Evolutionary conservation across 1,140 invertebrate genomes (phyloP), one percentile per base, ranked within the genome.

Genomic region (Scaptodrosophila lebanonensis): DNA sequence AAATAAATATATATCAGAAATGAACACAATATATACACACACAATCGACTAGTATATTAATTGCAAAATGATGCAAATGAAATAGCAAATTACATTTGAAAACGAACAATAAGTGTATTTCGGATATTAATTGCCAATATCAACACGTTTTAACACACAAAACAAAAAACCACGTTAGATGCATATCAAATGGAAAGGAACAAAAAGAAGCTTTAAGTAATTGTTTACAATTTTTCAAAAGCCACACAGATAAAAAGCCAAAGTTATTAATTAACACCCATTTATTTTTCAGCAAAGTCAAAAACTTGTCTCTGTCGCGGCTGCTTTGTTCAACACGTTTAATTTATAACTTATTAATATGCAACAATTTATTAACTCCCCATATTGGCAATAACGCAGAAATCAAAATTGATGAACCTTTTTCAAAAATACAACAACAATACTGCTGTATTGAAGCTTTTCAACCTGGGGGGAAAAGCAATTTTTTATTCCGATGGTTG

Each of bases 101-200:
- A 33, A 38, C 35, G 15, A 16, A 38, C 2, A 38, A 16, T 16
- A 38, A 38, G 17, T 13, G 17, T 16, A 57, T 53, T 72, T 56
- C 66, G 56, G 52, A 76, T 71, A 76, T 76, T 76, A 76, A 76
- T 76, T 76, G 72, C 52, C 72, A 63, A 66, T 66, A 76, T 76
- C 65, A 71, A 66, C 66, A 72, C 53, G 33, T 39, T 25, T 77
- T 71, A 67, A 49, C 70, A 76, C 66, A 76, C 71, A 75, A 64
- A n/a, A n/a, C n/a, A n/a, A n/a, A n/a, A 73, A 65, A 65, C 32
- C 64, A 62, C 61, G 56, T 76, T 66, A 54, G 48, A 68, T 29
- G 36, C 38, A 38, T 51, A 29, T 11, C 17, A 30, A 48, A 27
- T 44, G 33, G 47, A 35, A 17, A 25, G 8, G 8, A 51, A 51